Evolutionary conservation across 2,113 vertebrate genomes (phyloP), one percentile per base, ranked within the genome.

Genomic region (Antechinus flavipes): DNA sequence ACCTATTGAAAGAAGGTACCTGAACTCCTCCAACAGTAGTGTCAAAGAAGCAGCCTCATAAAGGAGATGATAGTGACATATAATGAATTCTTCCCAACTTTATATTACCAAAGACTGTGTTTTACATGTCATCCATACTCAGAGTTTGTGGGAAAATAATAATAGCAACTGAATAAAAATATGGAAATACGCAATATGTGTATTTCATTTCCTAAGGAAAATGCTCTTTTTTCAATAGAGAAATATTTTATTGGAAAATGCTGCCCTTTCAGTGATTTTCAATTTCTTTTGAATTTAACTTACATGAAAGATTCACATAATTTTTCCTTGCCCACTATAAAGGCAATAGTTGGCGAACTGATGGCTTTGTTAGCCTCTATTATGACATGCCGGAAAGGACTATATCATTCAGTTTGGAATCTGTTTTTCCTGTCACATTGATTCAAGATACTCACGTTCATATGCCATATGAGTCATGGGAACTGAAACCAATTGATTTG

Each of bases 391-490:
- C 98, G 4, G 96, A 97, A 0, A 97, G 96, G 90, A 98, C 96
- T 3, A 10, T 99, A 92, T 98, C 98, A 30, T 99, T 99, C 95
- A 98, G 96, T 93, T 98, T 99, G 98, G 97, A 97, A 0, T 96
- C 98, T 12, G 99, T 99, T 96, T 97, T 97, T 11, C 98, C 99
- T 0, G 93, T 99, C 94, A 98, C 99, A 4, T 96, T 99, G 91
- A 97, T 99, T 56, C 99, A 99, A 97, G 98, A 99, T n/a, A 97
- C 97, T 0, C 99, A 99, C 2, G 92, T 98, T 93, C 99, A 99
- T 95, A 98, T 99, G 98, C 99, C 99, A 0, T 99, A 99, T 89
- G 98, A 97, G 94, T 98, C 98, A 1, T 99, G 99, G 99, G 99
- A 99, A 95, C 96, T 99, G 23, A 98, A 54, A 23, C 99, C 99